Conservation (phyloP, 2,797 vertebrate genomes). For the Enteromius anoplus region DNA sequence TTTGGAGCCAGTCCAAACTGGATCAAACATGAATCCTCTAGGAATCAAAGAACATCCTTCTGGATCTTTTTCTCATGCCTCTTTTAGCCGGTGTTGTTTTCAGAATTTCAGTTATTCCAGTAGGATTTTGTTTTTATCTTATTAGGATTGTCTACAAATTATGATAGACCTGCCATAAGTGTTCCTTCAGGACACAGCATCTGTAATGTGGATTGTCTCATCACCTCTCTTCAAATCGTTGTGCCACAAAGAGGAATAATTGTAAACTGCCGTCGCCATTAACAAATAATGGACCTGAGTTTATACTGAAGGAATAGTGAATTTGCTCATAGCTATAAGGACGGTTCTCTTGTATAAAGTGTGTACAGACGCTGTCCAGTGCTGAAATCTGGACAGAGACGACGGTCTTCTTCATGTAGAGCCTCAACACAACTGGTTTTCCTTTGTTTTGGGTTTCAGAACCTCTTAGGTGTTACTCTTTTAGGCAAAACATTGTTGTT, state of each 20-base stretch:
- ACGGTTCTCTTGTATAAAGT: slow-evolving; percentile 45
- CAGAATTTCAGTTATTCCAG: not conserved
- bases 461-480: slow-evolving; percentile 13
- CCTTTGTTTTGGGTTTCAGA: slow-evolving; percentile 17
- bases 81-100: not conserved
- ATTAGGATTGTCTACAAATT: not conserved
- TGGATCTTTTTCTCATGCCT: not conserved
- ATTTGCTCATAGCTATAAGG: not conserved
- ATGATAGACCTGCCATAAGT: not conserved
- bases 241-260: not conserved
- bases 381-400: slow-evolving; percentile 45
- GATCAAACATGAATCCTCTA: not conserved
- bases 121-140: not conserved
- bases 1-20: not conserved
- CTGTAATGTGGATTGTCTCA: not conserved
- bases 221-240: not conserved
- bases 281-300: not conserved
- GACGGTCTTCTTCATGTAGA: slow-evolving; percentile 35
- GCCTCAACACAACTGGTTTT: slow-evolving; percentile 26
- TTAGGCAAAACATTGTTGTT: slow-evolving; percentile 34
- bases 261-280: not conserved
- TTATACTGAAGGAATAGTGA: not conserved
- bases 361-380: slow-evolving; percentile 54
- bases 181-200: not conserved
- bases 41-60: not conserved